These are phyloP conservation scores for Bombus affinis DNA, from an alignment of 1,140 invertebrate genomes.

Conservation along the genomic window DNA sequence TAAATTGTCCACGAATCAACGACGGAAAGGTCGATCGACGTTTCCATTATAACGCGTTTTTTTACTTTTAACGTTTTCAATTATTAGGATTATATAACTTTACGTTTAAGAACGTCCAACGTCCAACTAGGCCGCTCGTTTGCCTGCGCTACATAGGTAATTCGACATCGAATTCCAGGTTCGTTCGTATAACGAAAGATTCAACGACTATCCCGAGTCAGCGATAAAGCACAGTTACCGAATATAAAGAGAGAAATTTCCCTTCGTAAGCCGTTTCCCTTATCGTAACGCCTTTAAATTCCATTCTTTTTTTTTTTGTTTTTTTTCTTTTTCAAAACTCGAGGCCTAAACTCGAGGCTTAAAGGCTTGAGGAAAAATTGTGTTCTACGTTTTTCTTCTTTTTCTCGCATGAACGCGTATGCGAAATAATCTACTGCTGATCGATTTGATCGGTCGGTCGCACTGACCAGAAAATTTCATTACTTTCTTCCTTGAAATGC, in stretches of 20 bases:
- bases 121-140: neutral
- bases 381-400: too few relatives aligned
- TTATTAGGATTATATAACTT: neutral
- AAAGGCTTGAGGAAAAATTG: too few relatives aligned
- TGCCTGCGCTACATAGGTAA: accelerated
- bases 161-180: neutral
- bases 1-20: neutral
- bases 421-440: too few relatives aligned
- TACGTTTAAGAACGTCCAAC: neutral
- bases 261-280: too few relatives aligned
- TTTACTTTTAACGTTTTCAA: too few relatives aligned
- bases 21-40: neutral
- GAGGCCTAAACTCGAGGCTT: too few relatives aligned
- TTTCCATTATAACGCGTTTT: neutral
- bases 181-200: neutral
- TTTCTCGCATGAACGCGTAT: too few relatives aligned
- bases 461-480: constrained; percentile 22
- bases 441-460: neutral
- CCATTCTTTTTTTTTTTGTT: too few relatives aligned
- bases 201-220: neutral
- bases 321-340: too few relatives aligned
- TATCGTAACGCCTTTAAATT: too few relatives aligned
- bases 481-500: neutral
- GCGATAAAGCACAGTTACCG: accelerated
- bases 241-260: neutral